Base-by-base conservation (phyloP, 1,140 invertebrate species). In the Magallana angulata region DNA sequence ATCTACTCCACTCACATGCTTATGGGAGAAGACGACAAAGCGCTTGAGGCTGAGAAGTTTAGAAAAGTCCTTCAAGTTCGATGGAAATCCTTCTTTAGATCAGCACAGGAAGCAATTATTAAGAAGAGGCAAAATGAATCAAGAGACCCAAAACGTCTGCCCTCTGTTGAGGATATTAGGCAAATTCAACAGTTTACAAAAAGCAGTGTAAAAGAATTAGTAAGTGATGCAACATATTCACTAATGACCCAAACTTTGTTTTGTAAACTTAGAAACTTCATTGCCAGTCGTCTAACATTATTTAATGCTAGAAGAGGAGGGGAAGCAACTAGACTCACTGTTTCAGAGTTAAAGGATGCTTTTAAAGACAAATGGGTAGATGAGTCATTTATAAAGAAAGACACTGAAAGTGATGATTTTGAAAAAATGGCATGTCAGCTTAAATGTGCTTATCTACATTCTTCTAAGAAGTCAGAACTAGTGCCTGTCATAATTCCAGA, bases 231-330 rank as follows among this genome's bases (percentile, higher is more conserved):
- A 36, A 4, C 36, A 85, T 12, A 87, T 85, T 82, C 18, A 85
- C 14, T 62, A 82, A 30, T 64, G 87, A 14, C 48, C 24, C 14
- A 12, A 16, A 7, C 57, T 48, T 30, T 58, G 87, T 2, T 89
- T 59, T 80, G 64, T 82, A 12, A 4, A 12, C 16, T 90, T 14
- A 58, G 90, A 68, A 58, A 90, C 82, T 14, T 89, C 1, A 18
- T 90, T 36, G 89, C 88, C 3, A 62, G 76, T 30, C 7, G 89
- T 12, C 56, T 91, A 11, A 90, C 89, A 56, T 57, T 91, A 57
- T 89, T 86, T 24, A 90, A 91, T 88, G 90, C 87, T 1, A 85
- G 87, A 58, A 64, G 90, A 30, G 89, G 90, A 18, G 90, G 89
- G 57, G 90, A 90, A 57, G 82, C 89, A 48, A 68, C 83, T n/a